These are phyloP conservation scores for Rhinella marina DNA, from an alignment of 2,797 vertebrate genomes.

Conservation along the genomic window DNA sequence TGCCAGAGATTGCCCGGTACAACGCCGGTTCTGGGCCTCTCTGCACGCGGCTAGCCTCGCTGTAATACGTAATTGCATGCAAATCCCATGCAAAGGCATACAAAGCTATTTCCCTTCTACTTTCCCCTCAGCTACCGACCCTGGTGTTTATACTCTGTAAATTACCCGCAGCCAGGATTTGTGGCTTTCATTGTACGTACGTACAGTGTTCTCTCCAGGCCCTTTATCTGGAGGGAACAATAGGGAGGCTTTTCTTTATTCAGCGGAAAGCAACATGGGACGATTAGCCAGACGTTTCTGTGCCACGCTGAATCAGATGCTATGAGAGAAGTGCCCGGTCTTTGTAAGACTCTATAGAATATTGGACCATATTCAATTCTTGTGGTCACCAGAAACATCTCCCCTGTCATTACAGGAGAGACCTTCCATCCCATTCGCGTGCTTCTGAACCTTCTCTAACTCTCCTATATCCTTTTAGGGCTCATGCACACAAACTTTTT, in stretches of 20 bases:
- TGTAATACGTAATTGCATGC: neutral
- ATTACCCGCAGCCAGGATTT: neutral
- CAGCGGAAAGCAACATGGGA: neutral
- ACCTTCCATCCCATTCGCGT: too few relatives aligned
- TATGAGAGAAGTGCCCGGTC: neutral
- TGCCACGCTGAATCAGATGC: neutral
- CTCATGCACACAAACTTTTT: too few relatives aligned
- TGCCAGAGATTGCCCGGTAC: too few relatives aligned
- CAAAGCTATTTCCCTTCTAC: neutral
- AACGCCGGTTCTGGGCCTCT: too few relatives aligned
- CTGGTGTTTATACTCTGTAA: neutral
- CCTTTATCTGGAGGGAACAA: neutral
- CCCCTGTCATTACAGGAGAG: too few relatives aligned
- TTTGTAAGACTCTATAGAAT: neutral
- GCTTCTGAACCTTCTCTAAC: too few relatives aligned
- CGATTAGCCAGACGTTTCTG: neutral
- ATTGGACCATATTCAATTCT: neutral
- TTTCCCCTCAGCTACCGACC: neutral
- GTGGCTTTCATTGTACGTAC: neutral
- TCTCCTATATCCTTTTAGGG: too few relatives aligned
- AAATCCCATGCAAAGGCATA: conserved; percentile 2
- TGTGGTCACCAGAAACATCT: neutral
- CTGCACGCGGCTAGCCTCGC: neutral
- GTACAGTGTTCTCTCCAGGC: neutral
- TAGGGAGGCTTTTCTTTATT: neutral